Evolutionary conservation across 2,888 invertebrate species (phyloP), one percentile per base, ranked within the genome.

Genomic region (Apoderus coryli): DNA sequence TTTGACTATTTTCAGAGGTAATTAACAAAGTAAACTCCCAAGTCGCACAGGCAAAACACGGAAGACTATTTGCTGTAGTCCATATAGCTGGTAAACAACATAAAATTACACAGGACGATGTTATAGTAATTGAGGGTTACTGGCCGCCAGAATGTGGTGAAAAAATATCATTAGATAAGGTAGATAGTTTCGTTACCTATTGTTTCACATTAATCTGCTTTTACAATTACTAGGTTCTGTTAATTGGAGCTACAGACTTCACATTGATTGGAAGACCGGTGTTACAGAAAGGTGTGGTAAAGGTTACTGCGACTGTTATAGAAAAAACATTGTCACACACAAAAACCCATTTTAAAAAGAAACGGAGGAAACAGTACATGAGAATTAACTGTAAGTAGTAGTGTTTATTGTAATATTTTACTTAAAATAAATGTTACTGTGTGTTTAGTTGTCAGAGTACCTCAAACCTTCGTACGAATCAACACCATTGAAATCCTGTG

Each of bases 131-230:
- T 1, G 78, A 82, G 57, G 84, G 84, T 1, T 72, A 74, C 48
- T 86, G 86, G 84, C 77, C 81, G 15, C 85, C 86, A 2, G 72
- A 70, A 29, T 66, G 72, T 32, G 84, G 86, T 1, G 88, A 89
- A 49, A 60, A 72, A 56, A 69, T 90, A 30, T 72, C 67, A 38
- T 57, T 89, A 26, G 84, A 89, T 46, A 90, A 90, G 63, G 80
- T 66, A 46, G 22, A 23, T 13, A 32, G 10, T 35, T 31, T 35
- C 31, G 10, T 22, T 29, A 22, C 7, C 14, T 16, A 9, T 16
- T 31, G 9, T 32, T 26, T 26, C 13, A 16, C 25, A 16, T 22
- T 25, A 6, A 27, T 5, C 14, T 7, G 7, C 10, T 13, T 11
- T 14, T 16, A 12, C 38, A 14, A 13, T 31, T 46, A 44, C 14